Conservation (phyloP, 2,888 invertebrate genomes). For the Liposcelis brunnea region DNA sequence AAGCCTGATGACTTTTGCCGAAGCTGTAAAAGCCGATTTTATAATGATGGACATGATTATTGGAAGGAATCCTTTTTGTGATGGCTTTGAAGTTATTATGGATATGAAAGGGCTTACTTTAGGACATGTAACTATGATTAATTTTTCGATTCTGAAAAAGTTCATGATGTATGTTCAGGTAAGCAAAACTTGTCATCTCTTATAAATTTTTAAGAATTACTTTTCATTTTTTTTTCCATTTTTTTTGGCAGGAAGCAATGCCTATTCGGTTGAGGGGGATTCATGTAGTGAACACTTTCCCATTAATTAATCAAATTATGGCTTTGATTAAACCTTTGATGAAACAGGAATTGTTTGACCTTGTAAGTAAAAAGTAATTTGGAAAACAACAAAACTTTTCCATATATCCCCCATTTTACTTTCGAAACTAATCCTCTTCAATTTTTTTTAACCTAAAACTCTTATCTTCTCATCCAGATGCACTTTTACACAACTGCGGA, state of each 20-base stretch:
- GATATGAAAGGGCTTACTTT: neutral
- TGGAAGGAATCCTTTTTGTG: too few relatives aligned
- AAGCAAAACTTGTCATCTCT: too few relatives aligned
- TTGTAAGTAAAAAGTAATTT: neutral
- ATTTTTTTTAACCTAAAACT: too few relatives aligned
- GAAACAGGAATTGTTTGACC: neutral
- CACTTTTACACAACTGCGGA: neutral
- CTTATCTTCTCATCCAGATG: neutral
- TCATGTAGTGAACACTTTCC: constrained; percentile 4
- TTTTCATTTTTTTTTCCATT: neutral
- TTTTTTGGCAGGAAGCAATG: neutral
- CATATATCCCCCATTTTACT: neutral
- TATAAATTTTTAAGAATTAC: constrained; percentile 2
- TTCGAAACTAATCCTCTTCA: too few relatives aligned
- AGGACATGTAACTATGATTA: neutral
- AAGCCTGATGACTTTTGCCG: neutral
- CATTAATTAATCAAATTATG: neutral
- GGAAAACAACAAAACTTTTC: neutral
- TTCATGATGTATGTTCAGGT: too few relatives aligned
- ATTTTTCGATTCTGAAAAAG: neutral
- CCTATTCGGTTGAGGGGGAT: neutral
- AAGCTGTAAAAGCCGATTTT: neutral
- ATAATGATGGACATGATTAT: neutral
- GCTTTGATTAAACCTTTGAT: neutral
- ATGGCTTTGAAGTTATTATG: neutral